A percentile compares a stretch with the other conserved stretches of the same genome.
Conservation (phyloP, 1,140 invertebrate species). For the Caenorhabditis briggsae region DNA sequence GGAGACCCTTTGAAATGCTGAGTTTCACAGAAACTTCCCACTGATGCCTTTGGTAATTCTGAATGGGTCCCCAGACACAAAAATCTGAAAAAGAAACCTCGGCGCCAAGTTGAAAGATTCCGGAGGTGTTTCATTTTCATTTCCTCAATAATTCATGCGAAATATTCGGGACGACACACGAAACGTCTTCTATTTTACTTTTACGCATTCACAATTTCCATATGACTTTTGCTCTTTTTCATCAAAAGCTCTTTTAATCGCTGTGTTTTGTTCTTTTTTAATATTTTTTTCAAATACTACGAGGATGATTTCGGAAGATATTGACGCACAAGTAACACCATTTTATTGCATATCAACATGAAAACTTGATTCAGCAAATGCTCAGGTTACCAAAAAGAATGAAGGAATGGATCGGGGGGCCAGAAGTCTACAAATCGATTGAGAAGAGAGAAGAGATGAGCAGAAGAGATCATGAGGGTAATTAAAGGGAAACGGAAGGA, state of each 20-base stretch:
- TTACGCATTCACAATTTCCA: not conserved
- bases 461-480: not conserved
- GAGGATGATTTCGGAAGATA: not conserved
- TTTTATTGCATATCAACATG: slow-evolving; percentile 53
- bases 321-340: slow-evolving; percentile 36
- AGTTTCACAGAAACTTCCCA: too few species aligned
- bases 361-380: slow-evolving; percentile 51
- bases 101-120: slow-evolving; percentile 1
- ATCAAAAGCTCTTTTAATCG: not conserved
- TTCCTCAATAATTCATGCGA: not conserved
- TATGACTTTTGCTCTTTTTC: slow-evolving; percentile 26
- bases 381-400: slow-evolving; percentile 33
- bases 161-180: not conserved
- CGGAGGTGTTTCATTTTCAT: slow-evolving; percentile 25
- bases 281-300: not conserved
- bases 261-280: slow-evolving; percentile 1
- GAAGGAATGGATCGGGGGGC: not conserved
- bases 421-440: not conserved
- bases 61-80: not conserved
- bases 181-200: not conserved
- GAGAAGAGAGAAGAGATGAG: not conserved
- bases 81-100: not conserved
- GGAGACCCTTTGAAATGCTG: too few species aligned
- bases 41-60: not conserved
- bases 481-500: not conserved